Base-by-base conservation (phyloP, 92 coral and sea anemone species). In the Heliopora coerulea region DNA sequence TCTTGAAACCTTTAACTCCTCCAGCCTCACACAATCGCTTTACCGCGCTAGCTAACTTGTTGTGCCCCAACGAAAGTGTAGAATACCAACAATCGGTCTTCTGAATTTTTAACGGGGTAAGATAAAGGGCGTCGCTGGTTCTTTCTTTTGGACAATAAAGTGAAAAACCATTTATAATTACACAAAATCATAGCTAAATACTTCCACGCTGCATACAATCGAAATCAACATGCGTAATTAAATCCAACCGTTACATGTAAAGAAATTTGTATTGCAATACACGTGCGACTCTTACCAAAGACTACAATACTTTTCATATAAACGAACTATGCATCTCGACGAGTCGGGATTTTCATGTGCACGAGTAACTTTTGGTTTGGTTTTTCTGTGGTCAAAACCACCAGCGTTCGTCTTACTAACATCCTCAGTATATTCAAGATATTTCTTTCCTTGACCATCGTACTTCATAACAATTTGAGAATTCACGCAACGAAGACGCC, bases 11-110 rank as follows among this genome's bases (percentile, higher is more conserved):
- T n/a, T 52, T 5, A 6, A 77, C 14, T n/a, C 73, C 82, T 15
- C 74, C 35, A 13, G 62, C 60, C 11, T 62, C 33, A 54, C 75
- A 78, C 24, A 78, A 23, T 35, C 65, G 26, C 66, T 52, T 65
- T 20, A 78, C 66, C 35, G 82, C 64, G 54, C 46, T 48, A 21
- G 75, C 58, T 60, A 78, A 52, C 3, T 26, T 64, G 54, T 78
- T 78, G 30, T 78, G 82, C 11, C 82, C 82, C 39, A 78, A 34
- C 30, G 82, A 75, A 8, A 64, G 64, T 1, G 62, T 48, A 46
- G 54, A 62, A 35, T 64, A 78, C 82, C 74, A 78, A 62, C 74
- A 63, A 49, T 62, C 73, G 19, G 25, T 31, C 46, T 65, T 78
- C 0, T 57, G 82, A 20, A 54, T 54, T 65, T 78, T 78, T 11